phyloP scores from a whole-genome alignment of 2,113 vertebrate genomes.

The Neogale vison region DNA sequence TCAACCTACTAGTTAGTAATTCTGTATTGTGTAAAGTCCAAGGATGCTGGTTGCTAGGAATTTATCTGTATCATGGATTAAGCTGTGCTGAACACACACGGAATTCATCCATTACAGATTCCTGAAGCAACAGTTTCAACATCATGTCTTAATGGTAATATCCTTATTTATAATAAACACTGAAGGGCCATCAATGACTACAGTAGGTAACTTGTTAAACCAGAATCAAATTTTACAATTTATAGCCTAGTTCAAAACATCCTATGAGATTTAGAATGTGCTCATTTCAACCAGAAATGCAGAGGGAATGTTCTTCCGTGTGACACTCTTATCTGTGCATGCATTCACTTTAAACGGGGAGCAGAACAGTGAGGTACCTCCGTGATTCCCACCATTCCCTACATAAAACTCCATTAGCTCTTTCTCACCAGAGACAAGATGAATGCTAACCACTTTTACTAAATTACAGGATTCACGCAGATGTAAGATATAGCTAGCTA shows the following conservation, averaged over 20 bases:
- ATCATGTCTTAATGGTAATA: neutral
- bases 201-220: neutral
- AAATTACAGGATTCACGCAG: neutral
- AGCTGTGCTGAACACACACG: neutral
- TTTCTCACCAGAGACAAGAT: neutral
- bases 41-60: neutral
- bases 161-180: slow-evolving; percentile 11
- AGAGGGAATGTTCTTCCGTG: neutral
- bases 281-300: neutral
- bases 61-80: neutral
- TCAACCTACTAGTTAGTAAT: neutral
- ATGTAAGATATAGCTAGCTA: neutral
- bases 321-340: neutral
- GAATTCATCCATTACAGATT: neutral
- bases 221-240: neutral
- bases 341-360: neutral
- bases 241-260: neutral
- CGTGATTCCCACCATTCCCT: no score
- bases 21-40: neutral
- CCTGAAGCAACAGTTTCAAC: neutral
- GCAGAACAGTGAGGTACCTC: neutral
- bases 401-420: neutral
- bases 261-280: neutral
- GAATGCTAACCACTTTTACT: neutral
- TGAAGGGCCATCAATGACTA: neutral